Evolutionary conservation across 1,140 invertebrate species (phyloP).

Genomic region (Drosophila yakuba): DNA sequence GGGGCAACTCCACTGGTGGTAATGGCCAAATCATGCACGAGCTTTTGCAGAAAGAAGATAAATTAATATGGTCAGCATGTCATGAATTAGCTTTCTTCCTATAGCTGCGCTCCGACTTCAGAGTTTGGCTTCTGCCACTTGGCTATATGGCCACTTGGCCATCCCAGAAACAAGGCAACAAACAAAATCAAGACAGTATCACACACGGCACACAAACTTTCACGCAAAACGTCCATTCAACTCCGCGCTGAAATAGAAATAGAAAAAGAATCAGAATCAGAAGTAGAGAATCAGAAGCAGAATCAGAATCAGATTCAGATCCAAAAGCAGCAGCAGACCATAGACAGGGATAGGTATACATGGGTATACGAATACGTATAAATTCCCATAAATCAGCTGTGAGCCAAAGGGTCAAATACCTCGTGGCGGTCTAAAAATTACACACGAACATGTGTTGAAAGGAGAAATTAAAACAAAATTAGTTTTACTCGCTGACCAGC

Average conservation of each 20-base stretch:
- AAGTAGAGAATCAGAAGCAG: conserved; percentile 24
- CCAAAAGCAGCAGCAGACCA: conserved; percentile 41
- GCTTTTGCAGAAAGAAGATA: conserved; percentile 83
- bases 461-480: conserved; percentile 80
- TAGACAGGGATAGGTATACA: conserved; percentile 55
- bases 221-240: conserved; percentile 81
- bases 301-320: conserved; percentile 39
- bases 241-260: conserved; percentile 49
- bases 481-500: conserved; percentile 65
- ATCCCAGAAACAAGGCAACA: conserved; percentile 61
- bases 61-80: conserved; percentile 84
- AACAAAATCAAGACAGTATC: conserved; percentile 56
- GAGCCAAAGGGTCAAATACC: conserved; percentile 83
- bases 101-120: conserved; percentile 50
- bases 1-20: conserved; percentile 56
- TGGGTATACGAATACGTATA: conserved; percentile 70
- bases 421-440: conserved; percentile 77
- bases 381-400: conserved; percentile 84
- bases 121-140: conserved; percentile 9
- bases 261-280: conserved; percentile 19
- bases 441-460: conserved; percentile 82
- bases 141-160: neutral
- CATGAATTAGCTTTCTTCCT: conserved; percentile 83
- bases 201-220: conserved; percentile 67
- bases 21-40: conserved; percentile 84